A percentile compares a stretch with the other conserved stretches of the same genome.
Evolutionary conservation across 1,140 invertebrate genomes (phyloP).

Genomic region (Lepidostoma basale): DNA sequence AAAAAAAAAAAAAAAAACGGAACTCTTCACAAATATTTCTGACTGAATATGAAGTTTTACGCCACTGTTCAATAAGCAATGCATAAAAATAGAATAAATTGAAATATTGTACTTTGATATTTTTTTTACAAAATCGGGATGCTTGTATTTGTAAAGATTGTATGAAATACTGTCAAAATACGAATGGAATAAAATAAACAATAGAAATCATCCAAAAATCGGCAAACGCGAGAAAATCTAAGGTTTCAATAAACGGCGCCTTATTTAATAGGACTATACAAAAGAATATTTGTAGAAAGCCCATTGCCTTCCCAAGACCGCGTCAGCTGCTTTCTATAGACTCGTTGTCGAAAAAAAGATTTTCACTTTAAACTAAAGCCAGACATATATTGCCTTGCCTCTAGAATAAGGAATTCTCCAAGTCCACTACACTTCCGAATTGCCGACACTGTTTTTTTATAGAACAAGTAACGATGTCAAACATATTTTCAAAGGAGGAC

Average conservation of each 20-base stretch:
- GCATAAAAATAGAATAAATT: too few relatives aligned
- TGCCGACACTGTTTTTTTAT: not conserved
- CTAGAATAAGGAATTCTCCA: not conserved
- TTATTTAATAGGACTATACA: not conserved
- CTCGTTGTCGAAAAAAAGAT: not conserved
- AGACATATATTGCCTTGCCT: constrained; percentile 6
- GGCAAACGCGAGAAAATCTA: not conserved
- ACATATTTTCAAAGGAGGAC: constrained; percentile 1
- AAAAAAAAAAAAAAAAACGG: too few relatives aligned
- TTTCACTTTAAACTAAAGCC: constrained; percentile 6
- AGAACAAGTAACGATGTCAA: constrained; percentile 3
- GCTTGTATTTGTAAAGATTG: too few relatives aligned
- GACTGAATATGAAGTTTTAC: too few relatives aligned
- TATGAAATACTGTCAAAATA: too few relatives aligned
- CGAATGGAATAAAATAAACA: not conserved
- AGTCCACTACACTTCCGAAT: constrained; percentile 3
- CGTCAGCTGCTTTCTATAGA: constrained; percentile 1
- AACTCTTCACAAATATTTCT: too few relatives aligned
- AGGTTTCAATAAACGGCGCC: not conserved
- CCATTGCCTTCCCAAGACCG: not conserved
- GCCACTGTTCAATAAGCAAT: too few relatives aligned
- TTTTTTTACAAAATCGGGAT: too few relatives aligned
- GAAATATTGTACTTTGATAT: too few relatives aligned
- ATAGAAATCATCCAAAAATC: not conserved
- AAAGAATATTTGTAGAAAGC: not conserved